Base-by-base conservation (phyloP, 2,797 vertebrate species). In the Diplodus sargus region DNA sequence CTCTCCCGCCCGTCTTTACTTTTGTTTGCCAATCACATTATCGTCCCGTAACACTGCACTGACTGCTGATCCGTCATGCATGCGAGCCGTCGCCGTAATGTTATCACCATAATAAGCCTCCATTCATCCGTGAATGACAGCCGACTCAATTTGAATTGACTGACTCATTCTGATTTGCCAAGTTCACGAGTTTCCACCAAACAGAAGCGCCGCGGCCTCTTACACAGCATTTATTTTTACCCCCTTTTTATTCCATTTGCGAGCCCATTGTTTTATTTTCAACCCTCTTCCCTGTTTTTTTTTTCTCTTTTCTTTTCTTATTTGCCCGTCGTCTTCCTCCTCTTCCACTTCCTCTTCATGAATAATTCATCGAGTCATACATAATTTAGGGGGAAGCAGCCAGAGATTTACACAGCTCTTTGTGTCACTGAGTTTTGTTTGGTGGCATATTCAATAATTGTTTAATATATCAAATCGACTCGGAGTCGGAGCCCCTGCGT, bases 391-490 rank as follows among this genome's bases (percentile, higher is more conserved):
- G 45, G 61, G 78, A 89, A 89, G 91, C 89, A 67, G 89, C 80
- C 83, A 82, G 87, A 92, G 91, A 94, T 95, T 94, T 94, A 94
- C 93, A 92, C 89, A 81, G 85, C 87, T 88, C 91, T 93, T 90
- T 93, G 90, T 94, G 90, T 94, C 91, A 90, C 84, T 86, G 88
- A 90, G 87, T 94, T 95, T 94, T 94, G 94, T 94, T 95, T 93
- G 91, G 90, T 94, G 93, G 92, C 93, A 94, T 91, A 94, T 94
- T 95, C 91, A 92, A 94, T 95, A 95, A 94, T 95, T 94, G 92
- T 94, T 95, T 94, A 94, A 95, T 94, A 92, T 90, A 94, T 95
- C 92, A 94, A 90, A 93, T 92, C 93, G 93, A 94, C 92, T 93
- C 85, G 85, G 89, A 91, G 86, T 70, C 20, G 4, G 22, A 11